A percentile compares a stretch with the other conserved stretches of the same genome.
Conservation (phyloP, 2,888 invertebrate genomes). For the Idaea biselata region DNA sequence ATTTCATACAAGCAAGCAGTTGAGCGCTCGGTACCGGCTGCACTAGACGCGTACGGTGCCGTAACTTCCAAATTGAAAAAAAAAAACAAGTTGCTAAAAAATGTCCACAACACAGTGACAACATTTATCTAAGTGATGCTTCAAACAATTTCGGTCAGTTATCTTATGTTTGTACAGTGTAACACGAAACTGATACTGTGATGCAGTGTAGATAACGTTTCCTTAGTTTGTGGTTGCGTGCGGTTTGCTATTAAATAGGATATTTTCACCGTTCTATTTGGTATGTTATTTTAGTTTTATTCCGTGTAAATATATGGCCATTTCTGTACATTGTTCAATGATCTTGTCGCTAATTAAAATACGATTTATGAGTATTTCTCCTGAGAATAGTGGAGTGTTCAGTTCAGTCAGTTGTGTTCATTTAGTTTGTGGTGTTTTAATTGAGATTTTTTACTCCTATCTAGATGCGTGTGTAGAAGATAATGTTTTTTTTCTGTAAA, state of each 20-base stretch:
- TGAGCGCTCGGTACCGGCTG: not conserved
- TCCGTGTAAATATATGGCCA: conserved; percentile 6
- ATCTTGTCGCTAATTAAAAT: conserved; percentile 5
- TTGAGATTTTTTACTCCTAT: not conserved
- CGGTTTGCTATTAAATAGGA: conserved; percentile 42
- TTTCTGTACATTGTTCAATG: conserved; percentile 3
- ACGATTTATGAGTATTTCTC: not conserved
- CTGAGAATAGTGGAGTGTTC: not conserved
- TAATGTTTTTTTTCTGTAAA: no score
- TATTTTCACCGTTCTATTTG: conserved; percentile 32
- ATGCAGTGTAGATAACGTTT: conserved; percentile 62
- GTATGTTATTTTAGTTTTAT: conserved; percentile 16
- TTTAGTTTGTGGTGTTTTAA: not conserved
- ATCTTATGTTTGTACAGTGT: conserved; percentile 64
- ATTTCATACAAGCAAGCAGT: not conserved
- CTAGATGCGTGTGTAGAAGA: no score
- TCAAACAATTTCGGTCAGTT: conserved; percentile 11
- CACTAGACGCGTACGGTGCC: not conserved
- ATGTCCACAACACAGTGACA: not conserved
- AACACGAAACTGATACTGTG: conserved; percentile 49
- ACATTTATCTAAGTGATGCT: not conserved
- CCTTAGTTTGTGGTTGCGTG: conserved; percentile 62
- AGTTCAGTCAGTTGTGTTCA: not conserved
- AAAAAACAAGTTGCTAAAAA: not conserved
- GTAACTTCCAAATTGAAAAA: not conserved